Conservation (phyloP, 2,888 invertebrate genomes). For the Venustoraphidia nigricollis region DNA sequence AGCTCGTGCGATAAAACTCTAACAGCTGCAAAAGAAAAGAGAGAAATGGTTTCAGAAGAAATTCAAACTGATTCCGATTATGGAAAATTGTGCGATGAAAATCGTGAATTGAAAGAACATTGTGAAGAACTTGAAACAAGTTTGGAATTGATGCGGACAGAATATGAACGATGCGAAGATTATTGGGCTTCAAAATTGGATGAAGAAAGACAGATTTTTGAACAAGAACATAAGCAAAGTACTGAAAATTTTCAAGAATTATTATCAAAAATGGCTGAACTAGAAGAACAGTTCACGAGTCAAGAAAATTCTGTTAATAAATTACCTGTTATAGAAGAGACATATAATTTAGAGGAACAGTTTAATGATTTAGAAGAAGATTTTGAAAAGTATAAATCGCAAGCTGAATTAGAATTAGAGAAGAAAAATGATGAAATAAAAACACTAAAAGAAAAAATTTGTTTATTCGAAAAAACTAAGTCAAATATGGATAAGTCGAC, state of each 20-base stretch:
- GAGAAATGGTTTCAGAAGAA: constrained; percentile 25
- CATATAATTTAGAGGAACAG: constrained; percentile 51
- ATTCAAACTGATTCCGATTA: constrained; percentile 15
- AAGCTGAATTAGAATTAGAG: constrained; percentile 34
- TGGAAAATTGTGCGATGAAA: constrained; percentile 17
- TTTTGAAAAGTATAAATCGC: constrained; percentile 38
- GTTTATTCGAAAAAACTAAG: too few relatives aligned
- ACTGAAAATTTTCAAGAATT: constrained; percentile 63
- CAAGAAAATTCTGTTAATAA: constrained; percentile 31
- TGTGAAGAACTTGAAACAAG: constrained; percentile 55
- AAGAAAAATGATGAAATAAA: constrained; percentile 39
- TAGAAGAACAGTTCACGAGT: constrained; percentile 55
- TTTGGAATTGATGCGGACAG: constrained; percentile 55
- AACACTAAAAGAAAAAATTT: constrained; percentile 31
- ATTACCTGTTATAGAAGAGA: constrained; percentile 66
- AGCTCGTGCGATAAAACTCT: constrained; percentile 10
- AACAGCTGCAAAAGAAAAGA: constrained; percentile 15
- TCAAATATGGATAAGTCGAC: too few relatives aligned
- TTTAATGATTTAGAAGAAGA: constrained; percentile 56
- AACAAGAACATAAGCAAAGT: constrained; percentile 57
- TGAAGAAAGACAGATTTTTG: constrained; percentile 59
- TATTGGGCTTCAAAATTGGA: constrained; percentile 70
- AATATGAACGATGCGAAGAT: constrained; percentile 75
- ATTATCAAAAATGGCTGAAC: constrained; percentile 59
- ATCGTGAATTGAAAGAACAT: constrained; percentile 28